Evolutionary conservation across 2,113 vertebrate species (phyloP).

Genomic region (Catharus minimus): DNA sequence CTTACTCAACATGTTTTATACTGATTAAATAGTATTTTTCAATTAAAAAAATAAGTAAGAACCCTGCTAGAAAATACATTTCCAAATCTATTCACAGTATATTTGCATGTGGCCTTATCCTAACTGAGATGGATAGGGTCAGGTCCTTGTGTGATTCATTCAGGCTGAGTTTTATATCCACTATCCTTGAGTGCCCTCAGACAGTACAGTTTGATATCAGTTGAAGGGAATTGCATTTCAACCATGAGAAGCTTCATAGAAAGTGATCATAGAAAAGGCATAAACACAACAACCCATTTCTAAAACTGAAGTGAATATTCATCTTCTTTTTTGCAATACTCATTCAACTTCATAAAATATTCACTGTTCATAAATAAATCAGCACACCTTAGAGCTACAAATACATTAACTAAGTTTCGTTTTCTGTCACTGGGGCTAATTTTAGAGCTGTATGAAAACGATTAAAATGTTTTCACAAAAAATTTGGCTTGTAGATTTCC

Average conservation of each 20-base stretch:
- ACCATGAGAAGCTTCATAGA: background rate
- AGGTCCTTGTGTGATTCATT: background rate
- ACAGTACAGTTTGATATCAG: background rate
- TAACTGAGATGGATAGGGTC: background rate
- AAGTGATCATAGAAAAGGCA: conserved; percentile 1
- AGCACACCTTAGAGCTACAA: conserved; percentile 43
- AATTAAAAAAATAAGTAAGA: background rate
- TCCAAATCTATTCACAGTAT: background rate
- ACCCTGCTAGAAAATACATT: background rate
- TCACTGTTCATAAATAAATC: conserved; percentile 66
- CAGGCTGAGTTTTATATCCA: background rate
- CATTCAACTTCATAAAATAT: conserved; percentile 59
- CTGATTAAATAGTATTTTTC: background rate
- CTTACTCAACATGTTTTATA: background rate
- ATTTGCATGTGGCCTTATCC: background rate
- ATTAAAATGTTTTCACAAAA: conserved; percentile 60
- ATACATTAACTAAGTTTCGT: conserved; percentile 48
- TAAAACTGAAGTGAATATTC: conserved; percentile 48
- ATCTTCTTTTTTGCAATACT: conserved; percentile 28
- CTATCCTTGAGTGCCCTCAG: background rate
- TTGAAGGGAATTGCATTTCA: background rate
- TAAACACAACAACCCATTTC: conserved; percentile 13
- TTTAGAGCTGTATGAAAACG: conserved; percentile 44
- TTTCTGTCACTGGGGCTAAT: conserved; percentile 48
- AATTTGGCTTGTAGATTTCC: conserved; percentile 33